A percentile compares a stretch with the other conserved stretches of the same genome.
Conservation (phyloP, 2,888 invertebrate genomes). For the Blera fallax region DNA sequence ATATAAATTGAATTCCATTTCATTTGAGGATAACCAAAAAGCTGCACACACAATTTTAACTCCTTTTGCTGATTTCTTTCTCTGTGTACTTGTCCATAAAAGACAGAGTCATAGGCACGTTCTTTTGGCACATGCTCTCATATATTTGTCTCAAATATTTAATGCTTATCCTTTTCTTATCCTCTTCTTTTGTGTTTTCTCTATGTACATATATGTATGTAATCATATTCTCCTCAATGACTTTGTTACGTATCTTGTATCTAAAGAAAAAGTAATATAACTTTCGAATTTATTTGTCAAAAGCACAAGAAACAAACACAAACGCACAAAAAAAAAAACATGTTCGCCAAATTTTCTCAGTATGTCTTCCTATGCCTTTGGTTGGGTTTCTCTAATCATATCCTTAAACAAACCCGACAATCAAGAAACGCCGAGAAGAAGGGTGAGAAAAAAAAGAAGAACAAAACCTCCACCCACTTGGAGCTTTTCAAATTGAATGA, state of each 20-base stretch:
- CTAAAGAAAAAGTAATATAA: constrained; percentile 38
- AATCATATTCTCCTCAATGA: constrained; percentile 34
- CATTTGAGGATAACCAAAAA: constrained; percentile 19
- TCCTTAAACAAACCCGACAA: constrained; percentile 61
- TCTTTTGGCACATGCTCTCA: constrained; percentile 20
- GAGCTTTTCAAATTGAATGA: constrained; percentile 53
- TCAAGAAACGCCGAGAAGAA: constrained; percentile 17
- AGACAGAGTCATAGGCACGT: constrained; percentile 20
- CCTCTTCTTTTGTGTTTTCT: background rate
- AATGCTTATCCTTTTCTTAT: constrained; percentile 17
- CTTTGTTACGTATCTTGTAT: constrained; percentile 19
- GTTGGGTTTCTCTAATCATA: constrained; percentile 46
- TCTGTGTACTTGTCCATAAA: background rate
- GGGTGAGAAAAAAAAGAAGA: constrained; percentile 4
- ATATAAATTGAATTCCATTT: constrained; percentile 34
- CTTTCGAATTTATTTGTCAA: constrained; percentile 59
- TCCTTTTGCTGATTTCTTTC: background rate
- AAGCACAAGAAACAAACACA: background rate
- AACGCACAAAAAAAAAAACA: background rate
- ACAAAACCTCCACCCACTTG: constrained; percentile 1
- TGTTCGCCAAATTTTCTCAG: constrained; percentile 2
- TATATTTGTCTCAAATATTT: constrained; percentile 38
- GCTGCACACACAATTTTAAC: constrained; percentile 17
- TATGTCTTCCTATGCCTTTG: background rate
- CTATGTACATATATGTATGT: background rate